Evolutionary conservation across 2,888 invertebrate genomes (phyloP).

Genomic region (Synergus laeviventris): DNA sequence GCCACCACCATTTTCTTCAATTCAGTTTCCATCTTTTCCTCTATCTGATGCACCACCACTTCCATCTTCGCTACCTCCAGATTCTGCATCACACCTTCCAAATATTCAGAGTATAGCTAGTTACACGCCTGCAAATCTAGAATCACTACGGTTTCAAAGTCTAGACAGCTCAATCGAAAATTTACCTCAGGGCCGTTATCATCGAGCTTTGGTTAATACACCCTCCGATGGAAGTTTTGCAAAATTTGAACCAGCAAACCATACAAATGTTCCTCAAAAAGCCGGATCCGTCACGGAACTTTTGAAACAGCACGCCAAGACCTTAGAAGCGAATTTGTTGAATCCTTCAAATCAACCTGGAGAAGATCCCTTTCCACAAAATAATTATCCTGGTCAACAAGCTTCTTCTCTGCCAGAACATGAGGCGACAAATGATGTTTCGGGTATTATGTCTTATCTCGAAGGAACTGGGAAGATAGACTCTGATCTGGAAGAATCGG

Average conservation of each 20-base stretch:
- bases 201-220: conserved; percentile 57
- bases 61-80: not conserved
- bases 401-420: not conserved
- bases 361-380: not conserved
- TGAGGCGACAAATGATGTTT: not conserved
- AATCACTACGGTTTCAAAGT: conserved; percentile 40
- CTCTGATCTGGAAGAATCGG: conserved; percentile 46
- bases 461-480: conserved; percentile 20
- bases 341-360: not conserved
- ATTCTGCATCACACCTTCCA: not conserved
- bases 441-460: not conserved
- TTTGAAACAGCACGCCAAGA: not conserved
- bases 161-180: conserved; percentile 49
- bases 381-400: not conserved
- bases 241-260: conserved; percentile 45
- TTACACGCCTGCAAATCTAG: conserved; percentile 13
- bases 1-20: conserved; percentile 9
- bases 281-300: not conserved
- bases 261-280: not conserved
- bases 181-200: conserved; percentile 57
- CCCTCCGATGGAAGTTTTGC: conserved; percentile 51
- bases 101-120: conserved; percentile 7
- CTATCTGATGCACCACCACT: not conserved
- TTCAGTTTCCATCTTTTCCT: not conserved
- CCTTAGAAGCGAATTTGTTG: not conserved